Conservation (phyloP, 64 coral and sea anemone species). For the Actinia equina region DNA sequence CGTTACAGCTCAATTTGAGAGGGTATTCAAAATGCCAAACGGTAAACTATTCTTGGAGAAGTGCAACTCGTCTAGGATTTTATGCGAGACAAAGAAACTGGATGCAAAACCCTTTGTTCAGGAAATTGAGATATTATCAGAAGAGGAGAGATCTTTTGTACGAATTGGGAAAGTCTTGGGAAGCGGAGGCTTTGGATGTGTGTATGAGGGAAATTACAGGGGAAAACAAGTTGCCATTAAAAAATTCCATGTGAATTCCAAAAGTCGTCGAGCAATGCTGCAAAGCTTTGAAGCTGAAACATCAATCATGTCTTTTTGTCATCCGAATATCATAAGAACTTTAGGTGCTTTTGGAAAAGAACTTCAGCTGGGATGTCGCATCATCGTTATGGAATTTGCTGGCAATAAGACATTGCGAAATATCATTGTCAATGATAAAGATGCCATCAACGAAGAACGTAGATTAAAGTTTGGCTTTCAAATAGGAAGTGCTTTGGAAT, state of each 20-base stretch:
- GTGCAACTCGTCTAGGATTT: constrained; percentile 51
- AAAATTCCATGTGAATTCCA: constrained; percentile 80
- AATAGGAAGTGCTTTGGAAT: constrained; percentile 60
- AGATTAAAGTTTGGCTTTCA: constrained; percentile 77
- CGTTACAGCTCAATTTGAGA: constrained; percentile 15
- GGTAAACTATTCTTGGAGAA: constrained; percentile 47
- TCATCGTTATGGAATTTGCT: constrained; percentile 92
- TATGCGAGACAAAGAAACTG: constrained; percentile 63
- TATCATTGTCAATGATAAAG: constrained; percentile 83
- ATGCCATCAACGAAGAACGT: constrained; percentile 56
- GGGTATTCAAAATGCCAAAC: constrained; percentile 37
- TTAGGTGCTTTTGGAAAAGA: constrained; percentile 65
- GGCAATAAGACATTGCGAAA: constrained; percentile 75
- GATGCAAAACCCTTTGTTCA: constrained; percentile 77
- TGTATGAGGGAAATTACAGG: constrained; percentile 73
- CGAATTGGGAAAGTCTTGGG: constrained; percentile 66
- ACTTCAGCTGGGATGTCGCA: constrained; percentile 34
- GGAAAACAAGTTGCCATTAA: constrained; percentile 78
- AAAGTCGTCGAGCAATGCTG: constrained; percentile 83
- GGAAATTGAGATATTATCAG: constrained; percentile 80
- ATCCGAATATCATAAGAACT: constrained; percentile 84
- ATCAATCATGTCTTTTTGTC: constrained; percentile 74
- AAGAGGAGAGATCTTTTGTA: constrained; percentile 79
- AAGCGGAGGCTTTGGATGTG: constrained; percentile 93
- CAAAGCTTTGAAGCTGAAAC: constrained; percentile 96